Base-by-base conservation (phyloP, 92 coral and sea anemone species). In the Parazoanthus swiftii region DNA sequence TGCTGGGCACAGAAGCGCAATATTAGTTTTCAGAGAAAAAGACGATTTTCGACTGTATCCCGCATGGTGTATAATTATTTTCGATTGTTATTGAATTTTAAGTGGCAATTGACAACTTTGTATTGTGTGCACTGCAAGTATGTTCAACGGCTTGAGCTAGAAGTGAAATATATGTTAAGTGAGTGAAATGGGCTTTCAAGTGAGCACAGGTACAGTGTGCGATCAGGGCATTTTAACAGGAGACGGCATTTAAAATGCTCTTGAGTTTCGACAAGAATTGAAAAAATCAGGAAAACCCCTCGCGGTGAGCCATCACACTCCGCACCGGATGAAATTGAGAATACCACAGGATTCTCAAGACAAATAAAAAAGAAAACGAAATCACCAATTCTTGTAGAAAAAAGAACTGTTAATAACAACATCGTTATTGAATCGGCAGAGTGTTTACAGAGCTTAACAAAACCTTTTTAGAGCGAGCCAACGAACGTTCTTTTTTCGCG, bases 31-130 rank as follows among this genome's bases (percentile, higher is more conserved):
- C 81, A 76, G 89, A 80, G 81, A 89, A 88, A 89, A 89, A 89
- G 90, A 89, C 94, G 89, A 89, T 92, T 92, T 92, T 78, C 67
- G 76, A 82, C 85, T 73, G 88, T 86, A 88, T 91, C 94, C 86
- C 90, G 91, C 90, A 63, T 46, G 83, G 88, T 84, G 89, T 90
- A 85, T 82, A 89, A 92, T 89, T 89, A 89, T 86, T 89, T 77
- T 70, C 89, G 48, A 73, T 85, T 74, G 85, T 89, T 92, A 92
- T 92, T 92, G 94, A 92, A 86, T 92, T 89, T 89, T 92, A 89
- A 92, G 88, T 89, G 90, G 90, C 92, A 89, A 86, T 89, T 86
- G 92, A 89, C 94, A 86, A 85, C 76, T 65, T 81, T 85, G 43
- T 80, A 43, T 81, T 85, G 91, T 82, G 76, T 1, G 38, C 77